Evolutionary conservation across 2,797 vertebrate genomes (phyloP), one percentile per base, ranked within the genome.

Genomic region (Tangara arthus): DNA sequence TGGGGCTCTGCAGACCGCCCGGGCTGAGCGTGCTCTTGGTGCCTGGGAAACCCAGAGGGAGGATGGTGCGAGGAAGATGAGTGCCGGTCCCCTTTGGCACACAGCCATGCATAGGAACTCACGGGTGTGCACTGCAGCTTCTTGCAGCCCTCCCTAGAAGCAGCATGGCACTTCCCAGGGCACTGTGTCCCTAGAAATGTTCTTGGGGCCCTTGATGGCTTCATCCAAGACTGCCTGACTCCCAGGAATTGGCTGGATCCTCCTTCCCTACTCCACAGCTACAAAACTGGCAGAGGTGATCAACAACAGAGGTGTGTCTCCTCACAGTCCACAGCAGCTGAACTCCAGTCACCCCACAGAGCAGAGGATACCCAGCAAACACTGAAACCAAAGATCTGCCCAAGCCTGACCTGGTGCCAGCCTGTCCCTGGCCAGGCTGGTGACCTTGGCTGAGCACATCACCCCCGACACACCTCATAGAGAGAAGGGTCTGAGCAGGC

Each of bases 31-130:
- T 35, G 61, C 30, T 87, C 41, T 8, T 18, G 13, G 49, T 39
- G 56, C 37, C 46, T 56, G 64, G 21, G 60, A 83, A 71, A 64
- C 22, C 28, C 6, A 0, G 32, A 26, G 21, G n/a, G 47, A 85
- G 47, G 17, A 22, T 5, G 3, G 44, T 59, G 32, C 10, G 24
- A 55, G 46, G 32, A 49, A 32, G 10, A 79, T 7, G 11, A 34
- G 32, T n/a, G 46, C 32, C 4, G 1, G 0, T 46, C 19, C 50
- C 12, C 46, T 50, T 24, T 15, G 34, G 37, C 52, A 11, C 64
- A 16, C 11, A 8, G 2, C 0, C 0, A 0, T 39, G 59, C 35
- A 26, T 32, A 73, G n/a, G n/a, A 50, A 10, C 8, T 18, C 18
- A 18, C 19, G 14, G 20, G 4, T 1, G 16, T 24, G 65, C 52